Percentiles rank a stretch among this genome's conserved stretches.
Conservation (phyloP, 2,888 invertebrate species). For the Agrotis puta region DNA sequence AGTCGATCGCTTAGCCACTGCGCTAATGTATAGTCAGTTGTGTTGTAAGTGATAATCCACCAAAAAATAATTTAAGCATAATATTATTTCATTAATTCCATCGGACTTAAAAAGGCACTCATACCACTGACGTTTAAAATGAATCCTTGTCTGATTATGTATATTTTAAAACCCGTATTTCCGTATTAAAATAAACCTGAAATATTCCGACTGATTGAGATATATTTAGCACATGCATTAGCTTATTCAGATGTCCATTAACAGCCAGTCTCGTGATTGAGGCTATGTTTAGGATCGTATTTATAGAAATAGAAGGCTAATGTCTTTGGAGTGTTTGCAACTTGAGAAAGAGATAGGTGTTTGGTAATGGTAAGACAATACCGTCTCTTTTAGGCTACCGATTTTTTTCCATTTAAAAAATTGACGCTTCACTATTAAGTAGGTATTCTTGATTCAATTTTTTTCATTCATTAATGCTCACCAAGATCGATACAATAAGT, state of each 20-base stretch:
- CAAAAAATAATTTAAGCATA: no score
- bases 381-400: no score
- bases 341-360: neutral
- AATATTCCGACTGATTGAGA: neutral
- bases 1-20: no score
- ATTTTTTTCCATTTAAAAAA: no score
- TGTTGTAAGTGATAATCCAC: no score
- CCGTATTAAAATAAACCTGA: neutral
- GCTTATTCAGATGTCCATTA: slow-evolving; percentile 23
- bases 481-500: no score
- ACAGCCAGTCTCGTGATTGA: neutral
- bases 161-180: neutral
- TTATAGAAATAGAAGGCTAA: neutral
- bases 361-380: no score
- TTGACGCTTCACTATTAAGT: no score
- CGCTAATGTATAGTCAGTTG: no score
- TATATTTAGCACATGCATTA: slow-evolving; percentile 23
- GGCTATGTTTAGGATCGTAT: slow-evolving; percentile 1
- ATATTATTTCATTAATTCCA: neutral
- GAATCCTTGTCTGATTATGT: slow-evolving; percentile 1
- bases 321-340: slow-evolving; percentile 12
- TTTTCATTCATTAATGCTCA: neutral
- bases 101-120: neutral
- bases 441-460: neutral
- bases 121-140: neutral